These are phyloP conservation scores for Sebastes oblongus DNA, from an alignment of 2,797 vertebrate species.

Conservation along the genomic window DNA sequence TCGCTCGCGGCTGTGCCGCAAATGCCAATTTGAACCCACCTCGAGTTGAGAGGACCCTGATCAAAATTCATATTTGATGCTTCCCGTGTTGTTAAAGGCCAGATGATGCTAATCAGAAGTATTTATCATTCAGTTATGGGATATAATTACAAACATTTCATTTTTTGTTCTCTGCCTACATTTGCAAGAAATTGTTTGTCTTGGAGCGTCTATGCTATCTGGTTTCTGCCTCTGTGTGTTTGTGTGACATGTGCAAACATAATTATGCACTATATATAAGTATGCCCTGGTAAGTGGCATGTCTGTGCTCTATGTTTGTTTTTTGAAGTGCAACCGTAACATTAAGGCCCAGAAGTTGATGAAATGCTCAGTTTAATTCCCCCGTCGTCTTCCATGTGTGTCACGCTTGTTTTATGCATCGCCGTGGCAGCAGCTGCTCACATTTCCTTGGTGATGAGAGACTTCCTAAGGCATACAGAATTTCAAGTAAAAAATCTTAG, in stretches of 20 bases:
- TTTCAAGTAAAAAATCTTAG: conserved; percentile 36
- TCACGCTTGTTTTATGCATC: conserved; percentile 67
- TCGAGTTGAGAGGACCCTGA: conserved; percentile 1
- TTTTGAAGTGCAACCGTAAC: conserved; percentile 27
- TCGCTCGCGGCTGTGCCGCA: neutral
- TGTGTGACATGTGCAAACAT: neutral
- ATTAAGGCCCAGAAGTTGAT: conserved; percentile 48
- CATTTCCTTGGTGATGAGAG: conserved; percentile 51
- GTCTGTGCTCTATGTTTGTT: conserved; percentile 8
- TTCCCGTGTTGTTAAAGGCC: conserved; percentile 56
- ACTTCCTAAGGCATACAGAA: conserved; percentile 51
- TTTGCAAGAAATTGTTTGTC: conserved; percentile 17
- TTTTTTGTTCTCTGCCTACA: neutral
- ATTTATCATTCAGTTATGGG: conserved; percentile 50
- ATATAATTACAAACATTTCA: conserved; percentile 16
- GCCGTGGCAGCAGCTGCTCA: conserved; percentile 69
- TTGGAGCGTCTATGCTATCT: conserved; percentile 7
- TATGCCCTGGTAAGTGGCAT: conserved; percentile 9
- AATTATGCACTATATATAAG: conserved; percentile 23
- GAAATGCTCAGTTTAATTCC: conserved; percentile 62
- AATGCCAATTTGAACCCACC: conserved; percentile 13
- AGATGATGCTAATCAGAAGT: conserved; percentile 51
- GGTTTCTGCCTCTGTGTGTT: conserved; percentile 2
- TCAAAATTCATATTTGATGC: conserved; percentile 47
- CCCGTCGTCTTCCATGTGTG: conserved; percentile 55